Evolutionary conservation across 1,140 invertebrate species (phyloP), one percentile per base, ranked within the genome.

Genomic region (Zaprionus capensis): DNA sequence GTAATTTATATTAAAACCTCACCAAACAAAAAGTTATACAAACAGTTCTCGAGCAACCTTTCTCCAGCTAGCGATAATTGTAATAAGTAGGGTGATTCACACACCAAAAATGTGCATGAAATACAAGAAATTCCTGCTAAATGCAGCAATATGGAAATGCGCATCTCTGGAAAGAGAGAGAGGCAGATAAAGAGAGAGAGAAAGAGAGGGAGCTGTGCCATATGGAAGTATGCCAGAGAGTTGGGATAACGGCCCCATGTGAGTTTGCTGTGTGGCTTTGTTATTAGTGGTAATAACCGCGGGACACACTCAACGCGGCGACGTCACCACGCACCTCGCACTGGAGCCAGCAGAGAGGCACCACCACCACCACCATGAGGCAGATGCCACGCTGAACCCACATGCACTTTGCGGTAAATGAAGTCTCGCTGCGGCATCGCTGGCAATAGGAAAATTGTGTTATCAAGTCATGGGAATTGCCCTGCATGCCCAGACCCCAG

Each of bases 401-500:
- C 76, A 90, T 91, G 85, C 86, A 86, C 82, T 91, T 90, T 90
- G 85, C 85, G 86, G 85, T 90, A 90, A 86, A 91, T 83, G 71
- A 78, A 87, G 81, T 67, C 77, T 66, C 46, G 44, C 76, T 69
- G 56, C 77, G 69, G 63, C 77, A 79, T 66, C 77, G 12, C 46
- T 5, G 46, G 46, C 46, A 51, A 51, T 51, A 51, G 46, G 46
- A 51, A 91, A 90, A 91, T 91, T 90, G 80, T 90, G 86, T 91
- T 90, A 90, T 91, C 86, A 91, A 86, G 80, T 78, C 86, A 88
- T 91, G 86, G 86, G 86, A 91, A 91, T 75, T 86, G 86, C 86
- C 86, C 86, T 81, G 82, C 82, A 91, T 91, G 80, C 86, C 67
- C 56, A 72, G 31, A 71, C 46, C 20, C 20, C 6, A 51, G 46